Base-by-base conservation (phyloP, 2,797 vertebrate genomes). In the Erethizon dorsatum region DNA sequence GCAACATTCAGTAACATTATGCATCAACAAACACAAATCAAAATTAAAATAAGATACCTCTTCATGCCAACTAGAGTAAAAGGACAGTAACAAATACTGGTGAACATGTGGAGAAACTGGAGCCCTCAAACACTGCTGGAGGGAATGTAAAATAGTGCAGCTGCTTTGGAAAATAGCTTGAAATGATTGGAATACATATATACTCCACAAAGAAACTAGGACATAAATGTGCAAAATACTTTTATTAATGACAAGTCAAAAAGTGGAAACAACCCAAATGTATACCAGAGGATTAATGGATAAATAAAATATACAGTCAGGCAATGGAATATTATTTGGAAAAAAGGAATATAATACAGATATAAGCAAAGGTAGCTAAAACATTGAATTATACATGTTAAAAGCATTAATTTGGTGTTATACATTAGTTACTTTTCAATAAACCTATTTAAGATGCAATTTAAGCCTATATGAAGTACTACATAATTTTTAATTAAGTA, bases 101-200 rank as follows among this genome's bases (percentile, higher is more conserved):
- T 37, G 67, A 28, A 37, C n/a, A 41, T 41, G 37, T 28, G 18
- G 37, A 69, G 18, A 59, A 83, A 77, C 0, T 3, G 20, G 22
- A 84, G 59, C 13, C 33, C 12, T 84, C 80, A 18, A 1, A 28
- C 5, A 20, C 26, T 17, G 63, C 26, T 69, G 28, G 37, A 10
- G 6, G n/a, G 26, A 45, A 54, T 45, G 10, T 45, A 75, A 75
- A 24, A 20, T 22, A 71, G n/a, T 20, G 37, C n/a, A 71, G 67
- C 67, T 41, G 37, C 67, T 71, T 71, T 80, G 63, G 59, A 95
- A 95, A 80, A 77, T n/a, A 75, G 57, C 28, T 22, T 77, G 37
- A 41, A 41, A 41, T 41, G 37, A 41, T 41, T 41, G 37, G 37
- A 41, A 41, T 41, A 41, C 37, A 41, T 41, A 41, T 41, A 41